Evolutionary conservation across 2,113 vertebrate species (phyloP), one percentile per base, ranked within the genome.

Genomic region (Psilopogon haemacephalus): DNA sequence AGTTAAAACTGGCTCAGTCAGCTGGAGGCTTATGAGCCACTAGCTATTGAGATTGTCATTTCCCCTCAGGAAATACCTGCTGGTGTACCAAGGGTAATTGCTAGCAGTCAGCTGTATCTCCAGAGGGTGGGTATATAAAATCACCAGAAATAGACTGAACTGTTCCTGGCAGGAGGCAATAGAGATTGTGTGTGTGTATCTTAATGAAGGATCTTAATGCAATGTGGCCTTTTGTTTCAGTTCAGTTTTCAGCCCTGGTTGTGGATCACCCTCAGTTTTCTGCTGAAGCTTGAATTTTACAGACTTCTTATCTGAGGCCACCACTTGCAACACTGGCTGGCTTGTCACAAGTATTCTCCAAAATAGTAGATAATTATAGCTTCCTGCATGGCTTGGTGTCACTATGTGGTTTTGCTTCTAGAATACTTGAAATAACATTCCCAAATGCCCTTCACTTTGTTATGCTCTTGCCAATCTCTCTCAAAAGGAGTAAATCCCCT

Each of bases 41-140:
- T 89, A 90, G 87, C 83, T 95, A 86, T 92, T 90, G 93, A 81
- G 72, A 81, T 62, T 89, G 88, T 96, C 76, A 93, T 96, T 96
- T 95, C 91, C 90, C 95, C 88, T 96, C 85, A 96, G 95, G 95
- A 97, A 96, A 94, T 97, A 95, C 95, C 95, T 97, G 88, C 85
- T 95, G 94, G 91, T 93, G 77, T 94, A 96, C 94, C 93, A 94
- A 95, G 91, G 76, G 90, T 96, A 97, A 95, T 95, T 97, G 92
- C 83, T 84, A 84, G 84, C 84, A 96, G 93, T 92, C 85, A 92
- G 83, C 80, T 94, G 77, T 93, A 89, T 95, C 83, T 88, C 90
- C 75, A 94, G 83, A 94, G 95, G 46, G 74, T 85, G 78, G 60
- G 64, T 89, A 84, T 90, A 94, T 78, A 94, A 95, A 93, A 89